Evolutionary conservation across 2,888 invertebrate species (phyloP).

Genomic region (Malthinus flaveolus): DNA sequence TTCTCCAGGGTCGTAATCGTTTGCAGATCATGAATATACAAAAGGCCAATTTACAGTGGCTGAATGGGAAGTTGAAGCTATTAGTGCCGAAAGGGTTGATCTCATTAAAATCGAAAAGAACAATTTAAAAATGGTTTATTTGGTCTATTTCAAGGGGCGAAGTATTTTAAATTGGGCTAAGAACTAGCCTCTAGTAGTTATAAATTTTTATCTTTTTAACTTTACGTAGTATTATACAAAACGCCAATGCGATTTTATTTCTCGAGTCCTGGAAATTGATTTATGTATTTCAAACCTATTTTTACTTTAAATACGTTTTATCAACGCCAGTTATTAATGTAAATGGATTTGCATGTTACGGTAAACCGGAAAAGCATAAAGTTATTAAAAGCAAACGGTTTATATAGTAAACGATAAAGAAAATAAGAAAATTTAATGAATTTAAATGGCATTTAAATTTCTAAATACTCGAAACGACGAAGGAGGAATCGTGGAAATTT

Average conservation of each 20-base stretch:
- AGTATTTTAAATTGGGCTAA: no score
- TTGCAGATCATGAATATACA: conserved; percentile 26
- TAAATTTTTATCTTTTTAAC: no score
- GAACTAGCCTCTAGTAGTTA: no score
- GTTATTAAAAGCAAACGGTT: background rate
- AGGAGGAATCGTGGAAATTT: no score
- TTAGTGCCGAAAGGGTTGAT: conserved; percentile 7
- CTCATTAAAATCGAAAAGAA: conserved; percentile 1
- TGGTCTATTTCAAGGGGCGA: no score
- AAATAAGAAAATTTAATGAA: no score
- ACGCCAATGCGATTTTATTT: background rate
- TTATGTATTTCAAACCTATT: background rate
- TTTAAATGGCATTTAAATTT: no score
- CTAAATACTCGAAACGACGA: no score
- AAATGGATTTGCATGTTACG: conserved; percentile 1
- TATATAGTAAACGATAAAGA: background rate
- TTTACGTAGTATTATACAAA: no score
- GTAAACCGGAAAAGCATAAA: conserved; percentile 4
- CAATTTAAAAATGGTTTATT: background rate
- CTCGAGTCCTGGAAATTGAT: background rate
- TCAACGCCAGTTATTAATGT: conserved; percentile 1
- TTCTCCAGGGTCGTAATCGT: conserved; percentile 19
- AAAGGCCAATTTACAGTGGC: conserved; percentile 18
- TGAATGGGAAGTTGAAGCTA: conserved; percentile 14
- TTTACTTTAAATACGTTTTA: background rate